phyloP scores from a whole-genome alignment of 1,140 invertebrate species.

The Lerema accius region DNA sequence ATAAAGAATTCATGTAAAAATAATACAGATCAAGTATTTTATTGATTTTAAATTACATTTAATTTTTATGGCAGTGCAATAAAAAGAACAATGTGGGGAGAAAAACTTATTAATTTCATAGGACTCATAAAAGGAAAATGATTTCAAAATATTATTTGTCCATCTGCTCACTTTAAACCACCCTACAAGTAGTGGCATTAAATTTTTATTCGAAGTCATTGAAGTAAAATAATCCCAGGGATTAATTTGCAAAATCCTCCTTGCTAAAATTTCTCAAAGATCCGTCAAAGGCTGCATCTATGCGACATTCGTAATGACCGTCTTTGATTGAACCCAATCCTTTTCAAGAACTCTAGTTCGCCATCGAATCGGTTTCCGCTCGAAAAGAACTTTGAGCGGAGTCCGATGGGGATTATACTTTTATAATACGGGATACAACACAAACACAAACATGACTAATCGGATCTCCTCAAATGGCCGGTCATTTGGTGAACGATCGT shows the following conservation, averaged over 20 bases:
- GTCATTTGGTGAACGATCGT: conserved; percentile 73
- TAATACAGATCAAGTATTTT: no score
- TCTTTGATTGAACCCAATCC: conserved; percentile 67
- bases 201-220: conserved; percentile 49
- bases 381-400: conserved; percentile 39
- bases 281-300: conserved; percentile 61
- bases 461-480: conserved; percentile 76
- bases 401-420: conserved; percentile 71
- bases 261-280: conserved; percentile 63
- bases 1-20: no score
- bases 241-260: conserved; percentile 57
- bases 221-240: conserved; percentile 69
- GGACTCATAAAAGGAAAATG: neutral
- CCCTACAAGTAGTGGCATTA: conserved; percentile 12
- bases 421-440: conserved; percentile 70
- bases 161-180: conserved; percentile 13
- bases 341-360: conserved; percentile 61
- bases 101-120: no score
- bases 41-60: no score
- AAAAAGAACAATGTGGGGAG: no score
- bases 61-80: no score
- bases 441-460: conserved; percentile 80
- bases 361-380: conserved; percentile 45
- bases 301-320: conserved; percentile 51
- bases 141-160: conserved; percentile 9